Conservation (phyloP, 2,888 invertebrate genomes). For the Xestia rhomboidea region DNA sequence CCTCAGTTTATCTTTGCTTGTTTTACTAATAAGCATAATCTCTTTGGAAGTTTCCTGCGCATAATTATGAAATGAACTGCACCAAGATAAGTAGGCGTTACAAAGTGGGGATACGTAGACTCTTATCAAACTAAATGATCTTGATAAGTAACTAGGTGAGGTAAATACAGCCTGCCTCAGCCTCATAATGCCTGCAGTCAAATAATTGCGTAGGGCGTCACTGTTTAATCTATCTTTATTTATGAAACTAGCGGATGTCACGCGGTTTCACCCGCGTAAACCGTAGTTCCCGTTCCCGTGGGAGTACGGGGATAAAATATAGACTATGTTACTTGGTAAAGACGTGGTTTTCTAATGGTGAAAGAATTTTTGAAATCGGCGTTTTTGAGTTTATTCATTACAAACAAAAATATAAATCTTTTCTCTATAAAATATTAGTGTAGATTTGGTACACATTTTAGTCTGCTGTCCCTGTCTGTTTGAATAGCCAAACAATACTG, state of each 20-base stretch:
- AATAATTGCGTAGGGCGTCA: constrained; percentile 17
- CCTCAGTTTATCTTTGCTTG: constrained; percentile 52
- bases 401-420: too few relatives aligned
- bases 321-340: too few relatives aligned
- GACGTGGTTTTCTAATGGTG: too few relatives aligned
- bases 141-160: constrained; percentile 38
- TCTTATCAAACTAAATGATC: constrained; percentile 44
- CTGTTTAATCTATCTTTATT: not conserved
- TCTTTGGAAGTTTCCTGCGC: constrained; percentile 53
- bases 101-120: constrained; percentile 39
- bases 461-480: not conserved
- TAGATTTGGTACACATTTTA: too few relatives aligned
- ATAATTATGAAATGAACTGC: constrained; percentile 51
- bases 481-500: not conserved
- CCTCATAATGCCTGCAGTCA: not conserved
- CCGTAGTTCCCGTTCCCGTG: too few relatives aligned
- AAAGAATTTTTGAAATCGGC: too few relatives aligned
- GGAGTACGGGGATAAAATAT: too few relatives aligned
- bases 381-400: too few relatives aligned
- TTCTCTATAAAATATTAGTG: too few relatives aligned
- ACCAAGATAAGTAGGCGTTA: constrained; percentile 30
- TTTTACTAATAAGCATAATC: constrained; percentile 47
- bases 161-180: too few relatives aligned
- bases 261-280: too few relatives aligned
- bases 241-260: too few relatives aligned